Evolutionary conservation across 2,797 vertebrate species (phyloP).

Genomic region (Micropoecilia bifurca): DNA sequence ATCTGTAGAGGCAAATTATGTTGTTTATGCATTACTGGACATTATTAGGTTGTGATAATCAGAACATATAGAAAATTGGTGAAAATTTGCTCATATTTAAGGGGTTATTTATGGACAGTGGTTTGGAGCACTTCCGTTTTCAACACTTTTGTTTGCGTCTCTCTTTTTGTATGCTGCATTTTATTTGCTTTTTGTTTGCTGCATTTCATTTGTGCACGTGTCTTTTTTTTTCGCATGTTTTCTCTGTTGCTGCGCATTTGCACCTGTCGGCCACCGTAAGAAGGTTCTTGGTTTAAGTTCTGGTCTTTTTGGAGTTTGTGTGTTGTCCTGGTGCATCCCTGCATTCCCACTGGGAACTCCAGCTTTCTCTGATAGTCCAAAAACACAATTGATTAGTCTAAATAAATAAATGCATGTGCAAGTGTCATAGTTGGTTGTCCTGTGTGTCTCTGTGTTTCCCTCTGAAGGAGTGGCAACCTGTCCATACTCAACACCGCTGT

Average conservation of each 20-base stretch:
- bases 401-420: not conserved
- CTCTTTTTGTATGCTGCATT: no score
- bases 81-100: not conserved
- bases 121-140: no score
- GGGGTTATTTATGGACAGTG: not conserved
- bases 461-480: not conserved
- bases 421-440: not conserved
- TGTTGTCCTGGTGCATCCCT: not conserved
- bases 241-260: no score
- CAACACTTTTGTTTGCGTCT: no score
- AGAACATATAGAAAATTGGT: not conserved
- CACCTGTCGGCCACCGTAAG: no score
- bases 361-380: not conserved
- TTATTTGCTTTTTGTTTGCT: no score
- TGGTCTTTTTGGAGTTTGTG: not conserved
- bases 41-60: not conserved
- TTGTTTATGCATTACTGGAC: not conserved
- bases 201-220: no score
- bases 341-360: not conserved
- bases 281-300: no score
- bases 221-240: no score
- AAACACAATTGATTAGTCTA: not conserved
- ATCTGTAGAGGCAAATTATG: not conserved
- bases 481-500: not conserved
- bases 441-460: not conserved